These are phyloP conservation scores for Mobula hypostoma DNA, from an alignment of 2,113 vertebrate species.

Conservation along the genomic window DNA sequence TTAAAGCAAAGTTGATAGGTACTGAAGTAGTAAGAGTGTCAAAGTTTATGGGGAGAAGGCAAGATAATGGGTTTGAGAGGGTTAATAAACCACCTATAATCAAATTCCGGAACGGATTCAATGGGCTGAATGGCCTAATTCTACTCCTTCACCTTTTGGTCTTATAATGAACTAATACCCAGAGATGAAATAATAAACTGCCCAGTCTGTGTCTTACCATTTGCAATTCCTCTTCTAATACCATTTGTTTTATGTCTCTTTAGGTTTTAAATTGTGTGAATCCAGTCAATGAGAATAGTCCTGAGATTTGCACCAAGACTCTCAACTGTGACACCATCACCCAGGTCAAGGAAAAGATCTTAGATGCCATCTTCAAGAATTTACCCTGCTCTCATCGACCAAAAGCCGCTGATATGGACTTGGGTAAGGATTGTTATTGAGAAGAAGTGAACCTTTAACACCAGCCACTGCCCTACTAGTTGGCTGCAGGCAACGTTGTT, in stretches of 20 bases:
- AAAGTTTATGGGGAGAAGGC: too few species aligned
- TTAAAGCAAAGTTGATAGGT: too few species aligned
- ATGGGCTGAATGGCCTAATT: too few species aligned
- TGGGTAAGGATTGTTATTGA: constrained; percentile 61
- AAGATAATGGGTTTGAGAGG: too few species aligned
- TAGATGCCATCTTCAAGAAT: constrained; percentile 96
- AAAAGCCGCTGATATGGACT: constrained; percentile 93
- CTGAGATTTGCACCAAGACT: constrained; percentile 89
- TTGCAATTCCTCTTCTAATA: too few species aligned
- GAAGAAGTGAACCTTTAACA: neutral
- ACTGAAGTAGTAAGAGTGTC: too few species aligned
- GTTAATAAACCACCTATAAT: too few species aligned
- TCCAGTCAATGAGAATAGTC: constrained; percentile 86
- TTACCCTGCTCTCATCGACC: constrained; percentile 89
- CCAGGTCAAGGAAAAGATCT: constrained; percentile 95
- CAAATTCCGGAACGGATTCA: too few species aligned
- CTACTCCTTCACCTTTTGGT: too few species aligned
- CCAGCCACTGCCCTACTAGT: accelerated
- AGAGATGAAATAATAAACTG: neutral
- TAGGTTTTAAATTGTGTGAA: constrained; percentile 95
- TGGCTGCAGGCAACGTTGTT: too few species aligned
- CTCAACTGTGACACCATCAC: constrained; percentile 96
- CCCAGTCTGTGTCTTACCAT: neutral
- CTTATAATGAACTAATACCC: too few species aligned
- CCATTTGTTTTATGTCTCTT: neutral